A percentile compares a stretch with the other conserved stretches of the same genome.
These are phyloP conservation scores for Nipponia nippon DNA, from an alignment of 2,113 vertebrate species.

Conservation along the genomic window DNA sequence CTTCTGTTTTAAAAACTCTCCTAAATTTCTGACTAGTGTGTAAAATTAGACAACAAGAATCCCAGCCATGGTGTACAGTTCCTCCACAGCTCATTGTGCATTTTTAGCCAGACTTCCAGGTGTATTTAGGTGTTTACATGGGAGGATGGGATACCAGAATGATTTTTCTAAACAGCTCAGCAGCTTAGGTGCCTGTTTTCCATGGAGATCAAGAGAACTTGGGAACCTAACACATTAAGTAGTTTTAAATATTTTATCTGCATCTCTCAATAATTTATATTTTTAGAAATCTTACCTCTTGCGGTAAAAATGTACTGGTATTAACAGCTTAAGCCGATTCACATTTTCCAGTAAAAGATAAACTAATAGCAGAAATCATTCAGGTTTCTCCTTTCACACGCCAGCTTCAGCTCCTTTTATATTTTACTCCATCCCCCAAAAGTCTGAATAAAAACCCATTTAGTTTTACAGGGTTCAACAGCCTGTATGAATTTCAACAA, in stretches of 20 bases:
- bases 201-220: constrained; percentile 31
- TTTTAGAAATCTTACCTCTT: constrained; percentile 49
- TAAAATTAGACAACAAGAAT: background rate
- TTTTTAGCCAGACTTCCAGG: background rate
- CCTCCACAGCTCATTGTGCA: background rate
- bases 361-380: constrained; percentile 17
- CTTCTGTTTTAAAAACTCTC: background rate
- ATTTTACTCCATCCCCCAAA: background rate
- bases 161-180: constrained; percentile 34
- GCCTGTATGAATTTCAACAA: background rate
- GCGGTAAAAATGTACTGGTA: constrained; percentile 16
- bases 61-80: background rate
- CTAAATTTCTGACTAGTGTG: background rate
- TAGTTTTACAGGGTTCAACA: background rate
- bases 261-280: constrained; percentile 57
- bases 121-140: background rate
- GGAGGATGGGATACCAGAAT: background rate
- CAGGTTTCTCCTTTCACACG: background rate
- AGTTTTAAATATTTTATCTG: constrained; percentile 63
- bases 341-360: constrained; percentile 1
- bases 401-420: background rate
- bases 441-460: background rate
- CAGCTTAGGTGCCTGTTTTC: constrained; percentile 24
- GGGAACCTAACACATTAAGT: constrained; percentile 34
- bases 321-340: constrained; percentile 12